Conservation (phyloP, 2,888 invertebrate genomes). For the Calliphora vomitoria region DNA sequence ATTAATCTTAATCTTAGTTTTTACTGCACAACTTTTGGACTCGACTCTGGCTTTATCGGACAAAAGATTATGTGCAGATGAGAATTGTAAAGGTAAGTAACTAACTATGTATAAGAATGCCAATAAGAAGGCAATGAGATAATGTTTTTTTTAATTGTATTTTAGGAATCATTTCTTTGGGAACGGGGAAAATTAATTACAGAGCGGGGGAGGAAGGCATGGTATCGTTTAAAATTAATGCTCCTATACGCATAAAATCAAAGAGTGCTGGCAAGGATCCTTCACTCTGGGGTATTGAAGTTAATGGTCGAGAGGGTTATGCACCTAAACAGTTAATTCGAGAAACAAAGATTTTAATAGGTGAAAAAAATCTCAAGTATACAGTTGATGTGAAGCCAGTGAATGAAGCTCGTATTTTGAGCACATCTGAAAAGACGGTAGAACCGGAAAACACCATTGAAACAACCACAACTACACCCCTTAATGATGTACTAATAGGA, state of each 20-base stretch:
- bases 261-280: conserved; percentile 88
- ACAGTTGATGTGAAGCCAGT: conserved; percentile 82
- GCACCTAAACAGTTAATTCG: conserved; percentile 86
- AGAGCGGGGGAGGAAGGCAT: conserved; percentile 86
- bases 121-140: not conserved
- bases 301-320: conserved; percentile 89
- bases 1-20: conserved; percentile 55
- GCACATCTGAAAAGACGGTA: conserved; percentile 75
- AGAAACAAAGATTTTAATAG: conserved; percentile 86
- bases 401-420: conserved; percentile 50
- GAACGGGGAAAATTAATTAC: conserved; percentile 87
- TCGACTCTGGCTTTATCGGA: conserved; percentile 85
- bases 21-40: conserved; percentile 79
- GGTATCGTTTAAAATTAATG: conserved; percentile 87
- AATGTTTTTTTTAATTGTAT: conserved; percentile 23
- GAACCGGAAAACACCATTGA: conserved; percentile 62
- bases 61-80: conserved; percentile 89
- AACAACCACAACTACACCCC: conserved; percentile 62
- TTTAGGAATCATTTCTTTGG: conserved; percentile 85
- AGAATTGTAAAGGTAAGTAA: conserved; percentile 88
- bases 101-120: conserved; percentile 33
- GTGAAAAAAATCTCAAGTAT: conserved; percentile 79
- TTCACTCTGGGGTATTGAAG: conserved; percentile 88
- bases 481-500: not conserved
- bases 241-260: conserved; percentile 88